Base-by-base conservation (phyloP, 1,140 invertebrate species). In the Nephila pilipes region DNA sequence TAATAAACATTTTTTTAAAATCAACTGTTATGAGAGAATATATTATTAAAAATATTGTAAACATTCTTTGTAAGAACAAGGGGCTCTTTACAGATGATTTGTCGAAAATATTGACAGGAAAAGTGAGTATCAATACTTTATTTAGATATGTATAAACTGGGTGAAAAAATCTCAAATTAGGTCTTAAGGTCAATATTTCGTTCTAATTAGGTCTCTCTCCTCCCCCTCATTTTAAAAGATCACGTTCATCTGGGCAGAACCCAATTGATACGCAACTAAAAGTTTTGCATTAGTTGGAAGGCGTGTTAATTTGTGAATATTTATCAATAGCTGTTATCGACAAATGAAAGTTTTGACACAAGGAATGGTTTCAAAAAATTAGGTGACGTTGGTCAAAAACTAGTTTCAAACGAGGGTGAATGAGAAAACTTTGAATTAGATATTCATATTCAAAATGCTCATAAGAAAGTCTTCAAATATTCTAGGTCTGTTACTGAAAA, bases 221-320 rank as follows among this genome's bases (percentile, higher is more conserved):
- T 75, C 69, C 29, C 32, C 69, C 69, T 75, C 69, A 12, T 16
- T 75, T 32, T 75, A 36, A 29, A 75, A 75, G 69, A 75, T 75
- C 69, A 32, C 69, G 69, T 75, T 75, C 69, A 75, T 75, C 32
- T 75, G 32, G 69, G 69, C 32, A 75, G 69, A 29, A 75, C 69
- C 29, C 16, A 32, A 75, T 75, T 75, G 32, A 29, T 32, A 32
- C 29, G 29, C 69, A 75, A 36, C 69, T 32, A 16, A 75, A 18
- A 10, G 16, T 16, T n/a, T 75, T 25, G 32, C 69, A 32, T 32
- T 18, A 29, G n/a, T 5, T 18, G 3, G 14, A 29, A 75, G 29
- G 14, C 65, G 29, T 75, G 65, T 32, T 75, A 75, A 36, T 75
- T 75, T 29, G 29, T 36, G 69, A 75, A 75, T 75, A 36, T 18